Conservation (phyloP, 1,140 invertebrate species). For the Ruditapes philippinarum region DNA sequence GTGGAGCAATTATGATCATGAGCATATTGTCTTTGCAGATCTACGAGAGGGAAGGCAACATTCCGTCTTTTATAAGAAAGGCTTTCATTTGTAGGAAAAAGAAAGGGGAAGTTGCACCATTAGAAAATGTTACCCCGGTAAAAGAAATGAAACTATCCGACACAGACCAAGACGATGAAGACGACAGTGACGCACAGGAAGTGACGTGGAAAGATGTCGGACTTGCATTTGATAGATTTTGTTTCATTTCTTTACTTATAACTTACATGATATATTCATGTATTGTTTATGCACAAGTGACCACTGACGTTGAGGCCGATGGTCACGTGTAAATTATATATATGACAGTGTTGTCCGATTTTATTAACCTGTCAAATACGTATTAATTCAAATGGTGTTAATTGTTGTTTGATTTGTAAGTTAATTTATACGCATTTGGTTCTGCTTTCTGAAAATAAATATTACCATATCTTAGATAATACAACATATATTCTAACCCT, state of each 20-base stretch:
- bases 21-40: constrained; percentile 12
- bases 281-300: not conserved
- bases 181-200: not conserved
- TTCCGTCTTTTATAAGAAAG: not conserved
- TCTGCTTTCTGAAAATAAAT: too few relatives aligned
- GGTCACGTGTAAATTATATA: not conserved
- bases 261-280: not conserved
- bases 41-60: constrained; percentile 1
- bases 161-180: not conserved
- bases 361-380: too few relatives aligned
- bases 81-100: not conserved
- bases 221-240: not conserved
- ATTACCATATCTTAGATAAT: too few relatives aligned
- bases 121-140: not conserved
- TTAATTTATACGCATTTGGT: too few relatives aligned
- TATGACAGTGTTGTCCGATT: too few relatives aligned
- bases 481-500: too few relatives aligned
- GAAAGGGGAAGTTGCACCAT: not conserved
- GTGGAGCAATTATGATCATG: not conserved
- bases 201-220: not conserved
- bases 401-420: too few relatives aligned
- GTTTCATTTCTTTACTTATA: not conserved
- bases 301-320: not conserved
- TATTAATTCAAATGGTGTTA: too few relatives aligned
- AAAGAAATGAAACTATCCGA: not conserved